These are phyloP conservation scores for Dolichallabes microphthalmus DNA, from an alignment of 2,113 vertebrate genomes.

Conservation along the genomic window DNA sequence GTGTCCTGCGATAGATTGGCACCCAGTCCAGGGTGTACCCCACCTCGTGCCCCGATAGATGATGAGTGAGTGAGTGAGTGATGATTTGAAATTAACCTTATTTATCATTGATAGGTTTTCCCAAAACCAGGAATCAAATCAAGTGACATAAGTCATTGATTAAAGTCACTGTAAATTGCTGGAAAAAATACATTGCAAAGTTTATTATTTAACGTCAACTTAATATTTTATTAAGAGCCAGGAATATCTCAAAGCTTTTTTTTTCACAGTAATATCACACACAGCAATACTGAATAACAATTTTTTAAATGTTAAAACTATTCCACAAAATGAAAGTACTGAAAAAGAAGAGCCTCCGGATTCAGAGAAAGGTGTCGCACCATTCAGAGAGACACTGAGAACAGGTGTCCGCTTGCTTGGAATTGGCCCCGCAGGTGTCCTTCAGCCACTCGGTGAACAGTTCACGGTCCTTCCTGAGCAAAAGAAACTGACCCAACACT, in stretches of 20 bases:
- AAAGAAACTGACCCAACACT: slow-evolving; percentile 71
- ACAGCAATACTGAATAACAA: not conserved
- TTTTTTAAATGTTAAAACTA: not conserved
- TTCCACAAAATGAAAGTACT: no score
- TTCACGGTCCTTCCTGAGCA: slow-evolving; percentile 65
- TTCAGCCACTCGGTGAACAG: slow-evolving; percentile 72
- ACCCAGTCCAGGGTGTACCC: no score
- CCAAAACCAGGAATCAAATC: not conserved
- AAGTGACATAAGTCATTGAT: not conserved
- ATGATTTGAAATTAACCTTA: no score
- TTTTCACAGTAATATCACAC: not conserved
- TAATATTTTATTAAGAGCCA: not conserved
- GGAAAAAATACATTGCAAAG: not conserved
- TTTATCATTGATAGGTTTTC: not conserved
- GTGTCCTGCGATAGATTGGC: no score
- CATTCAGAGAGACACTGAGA: slow-evolving; percentile 67
- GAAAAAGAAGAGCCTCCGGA: no score
- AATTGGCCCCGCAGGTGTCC: slow-evolving; percentile 61
- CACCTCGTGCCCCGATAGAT: no score
- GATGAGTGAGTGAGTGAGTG: no score
- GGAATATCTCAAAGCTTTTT: not conserved
- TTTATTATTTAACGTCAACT: not conserved
- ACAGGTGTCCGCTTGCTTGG: slow-evolving; percentile 64
- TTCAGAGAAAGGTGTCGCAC: slow-evolving; percentile 71
- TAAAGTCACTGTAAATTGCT: not conserved